Percentiles rank a stretch among this genome's conserved stretches.
Conservation (phyloP, 2,797 vertebrate genomes). For the Chaenodraco wilsoni region DNA sequence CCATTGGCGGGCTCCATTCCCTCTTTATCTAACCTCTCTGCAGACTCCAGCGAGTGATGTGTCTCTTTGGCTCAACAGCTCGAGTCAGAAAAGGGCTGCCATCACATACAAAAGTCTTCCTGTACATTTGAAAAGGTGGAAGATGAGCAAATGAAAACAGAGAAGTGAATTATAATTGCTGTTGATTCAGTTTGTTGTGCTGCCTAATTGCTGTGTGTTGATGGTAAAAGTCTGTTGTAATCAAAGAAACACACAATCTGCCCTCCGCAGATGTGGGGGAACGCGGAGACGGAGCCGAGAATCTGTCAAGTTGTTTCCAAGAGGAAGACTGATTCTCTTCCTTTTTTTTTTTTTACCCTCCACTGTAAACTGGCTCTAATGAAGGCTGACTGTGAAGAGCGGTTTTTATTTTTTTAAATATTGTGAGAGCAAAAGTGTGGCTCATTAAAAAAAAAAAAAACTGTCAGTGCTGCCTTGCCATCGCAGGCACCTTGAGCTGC, state of each 20-base stretch:
- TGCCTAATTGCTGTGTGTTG: constrained; percentile 64
- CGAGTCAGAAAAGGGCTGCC: constrained; percentile 22
- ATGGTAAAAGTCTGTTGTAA: constrained; percentile 62
- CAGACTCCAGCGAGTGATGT: constrained; percentile 13
- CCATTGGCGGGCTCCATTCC: neutral
- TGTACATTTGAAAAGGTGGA: constrained; percentile 13
- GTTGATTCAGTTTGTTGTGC: constrained; percentile 60
- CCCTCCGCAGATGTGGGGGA: constrained; percentile 70
- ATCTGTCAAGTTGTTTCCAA: constrained; percentile 72
- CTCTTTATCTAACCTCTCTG: constrained; percentile 2
- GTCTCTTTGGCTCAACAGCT: constrained; percentile 12
- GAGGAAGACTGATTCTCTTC: constrained; percentile 54
- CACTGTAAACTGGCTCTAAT: constrained; percentile 73
- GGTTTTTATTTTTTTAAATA: constrained; percentile 59
- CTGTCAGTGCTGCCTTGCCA: constrained; percentile 67
- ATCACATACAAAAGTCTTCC: neutral
- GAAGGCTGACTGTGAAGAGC: constrained; percentile 69
- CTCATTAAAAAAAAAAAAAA: constrained; percentile 75
- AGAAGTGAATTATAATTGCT: constrained; percentile 46
- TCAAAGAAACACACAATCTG: constrained; percentile 71
- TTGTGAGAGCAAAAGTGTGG: constrained; percentile 65
- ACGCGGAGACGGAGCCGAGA: constrained; percentile 52
- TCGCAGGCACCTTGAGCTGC: constrained; percentile 56
- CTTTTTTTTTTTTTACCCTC: constrained; percentile 33
- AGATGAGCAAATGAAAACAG: constrained; percentile 28